Evolutionary conservation across 2,888 invertebrate genomes (phyloP).

Genomic region (Dione juno): DNA sequence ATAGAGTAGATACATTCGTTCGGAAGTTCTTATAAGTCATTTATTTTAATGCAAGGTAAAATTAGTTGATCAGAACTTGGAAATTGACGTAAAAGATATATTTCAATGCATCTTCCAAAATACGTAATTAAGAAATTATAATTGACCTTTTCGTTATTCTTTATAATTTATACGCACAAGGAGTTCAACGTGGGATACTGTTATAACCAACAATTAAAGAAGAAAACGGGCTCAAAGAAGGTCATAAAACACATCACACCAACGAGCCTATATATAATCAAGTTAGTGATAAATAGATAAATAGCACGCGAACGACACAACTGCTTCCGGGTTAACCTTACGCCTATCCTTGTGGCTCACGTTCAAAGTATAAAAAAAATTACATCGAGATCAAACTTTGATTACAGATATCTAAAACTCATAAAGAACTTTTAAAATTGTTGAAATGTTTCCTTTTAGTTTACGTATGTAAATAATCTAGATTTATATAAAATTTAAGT

Average conservation of each 20-base stretch:
- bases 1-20: no score
- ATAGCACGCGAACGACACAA: conserved; percentile 81
- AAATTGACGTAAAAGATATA: not conserved
- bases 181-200: not conserved
- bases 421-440: no score
- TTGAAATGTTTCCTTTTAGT: no score
- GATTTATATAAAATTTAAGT: no score
- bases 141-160: not conserved
- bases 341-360: conserved; percentile 48
- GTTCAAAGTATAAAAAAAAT: conserved; percentile 18
- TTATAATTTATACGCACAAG: not conserved
- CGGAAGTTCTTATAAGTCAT: not conserved
- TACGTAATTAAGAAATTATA: not conserved
- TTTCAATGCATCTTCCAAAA: not conserved
- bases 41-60: not conserved
- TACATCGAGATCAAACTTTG: not conserved
- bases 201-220: conserved; percentile 51
- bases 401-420: not conserved
- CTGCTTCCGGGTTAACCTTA: conserved; percentile 67
- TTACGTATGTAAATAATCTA: no score
- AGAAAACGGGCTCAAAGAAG: conserved; percentile 72
- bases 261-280: conserved; percentile 82
- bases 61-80: not conserved
- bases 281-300: conserved; percentile 84
- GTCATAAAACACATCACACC: conserved; percentile 78